Evolutionary conservation across 2,888 invertebrate species (phyloP), one percentile per base, ranked within the genome.

Genomic region (Cataglyphis rosenhaueri): DNA sequence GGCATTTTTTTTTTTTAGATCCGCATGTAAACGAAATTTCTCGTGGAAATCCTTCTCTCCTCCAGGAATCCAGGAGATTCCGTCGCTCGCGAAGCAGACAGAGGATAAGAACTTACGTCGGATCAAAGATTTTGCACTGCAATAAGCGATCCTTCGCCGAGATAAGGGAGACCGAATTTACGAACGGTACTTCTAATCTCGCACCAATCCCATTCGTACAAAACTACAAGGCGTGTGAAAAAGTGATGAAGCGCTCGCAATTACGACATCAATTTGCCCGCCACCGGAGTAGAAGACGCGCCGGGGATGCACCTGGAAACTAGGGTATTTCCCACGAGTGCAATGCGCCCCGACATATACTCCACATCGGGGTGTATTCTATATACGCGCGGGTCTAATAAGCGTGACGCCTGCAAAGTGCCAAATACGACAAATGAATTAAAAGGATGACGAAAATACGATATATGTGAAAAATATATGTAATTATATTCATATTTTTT

Each of bases 301-400:
- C 55, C 32, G 57, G 83, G 35, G 59, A 65, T 81, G 75, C 84
- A 81, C 64, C 85, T 57, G 87, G 79, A 83, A 86, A 87, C 78
- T 61, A 76, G 79, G 66, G 87, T 87, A 91, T 91, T 91, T 91
- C 91, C 91, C 91, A n/a, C 79, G 91, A 87, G 91, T 86, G 85
- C 88, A 73, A 85, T 88, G 64, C 52, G n/a, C 84, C 79, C 84
- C 79, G 62, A 71, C 66, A 71, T 65, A 71, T 52, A 52, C n/a
- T 52, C 62, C 41, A 68, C 18, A 10, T 48, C 57, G 74, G 32
- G 57, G 29, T 61, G 29, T 44, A 64, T 62, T 21, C 44, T 25
- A 71, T 57, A 71, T 75, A 70, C 32, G 71, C 32, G 83, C 21
- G 66, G 41, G 25, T 15, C 65, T 68, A 66, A 81, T 66, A 81